Evolutionary conservation across 2,888 invertebrate species (phyloP).

Genomic region (Pomacea canaliculata): DNA sequence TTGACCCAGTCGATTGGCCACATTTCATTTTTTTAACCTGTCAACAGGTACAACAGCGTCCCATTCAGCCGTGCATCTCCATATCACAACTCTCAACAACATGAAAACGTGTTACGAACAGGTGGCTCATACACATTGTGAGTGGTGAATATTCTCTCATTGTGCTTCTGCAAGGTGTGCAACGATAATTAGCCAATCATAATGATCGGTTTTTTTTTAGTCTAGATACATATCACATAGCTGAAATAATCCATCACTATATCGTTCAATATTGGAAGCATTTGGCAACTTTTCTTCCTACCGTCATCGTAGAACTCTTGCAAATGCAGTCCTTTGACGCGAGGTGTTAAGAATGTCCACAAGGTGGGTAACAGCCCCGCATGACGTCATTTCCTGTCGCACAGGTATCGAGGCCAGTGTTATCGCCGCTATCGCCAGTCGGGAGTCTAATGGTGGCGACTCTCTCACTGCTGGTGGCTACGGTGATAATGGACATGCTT

Average conservation of each 20-base stretch:
- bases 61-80: not conserved
- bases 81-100: conserved; percentile 3
- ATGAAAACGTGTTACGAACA: conserved; percentile 2
- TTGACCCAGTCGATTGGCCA: too few species aligned
- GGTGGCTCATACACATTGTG: not conserved
- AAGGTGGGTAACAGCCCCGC: too few species aligned
- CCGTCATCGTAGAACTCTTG: too few species aligned
- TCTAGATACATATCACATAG: too few species aligned
- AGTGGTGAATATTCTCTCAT: not conserved
- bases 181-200: not conserved
- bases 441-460: conserved; percentile 27
- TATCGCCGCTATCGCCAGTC: conserved; percentile 23
- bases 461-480: conserved; percentile 19
- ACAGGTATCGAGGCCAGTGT: conserved; percentile 24
- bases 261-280: too few species aligned
- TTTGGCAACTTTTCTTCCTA: too few species aligned
- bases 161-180: not conserved
- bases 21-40: not conserved
- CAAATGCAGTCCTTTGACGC: too few species aligned
- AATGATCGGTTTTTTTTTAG: too few species aligned
- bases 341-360: too few species aligned
- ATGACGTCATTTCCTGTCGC: too few species aligned
- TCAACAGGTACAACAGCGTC: not conserved
- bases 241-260: too few species aligned
- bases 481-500: conserved; percentile 23